These are phyloP conservation scores for Pachliopta kotzebuea DNA, from an alignment of 2,888 invertebrate genomes.

Conservation along the genomic window DNA sequence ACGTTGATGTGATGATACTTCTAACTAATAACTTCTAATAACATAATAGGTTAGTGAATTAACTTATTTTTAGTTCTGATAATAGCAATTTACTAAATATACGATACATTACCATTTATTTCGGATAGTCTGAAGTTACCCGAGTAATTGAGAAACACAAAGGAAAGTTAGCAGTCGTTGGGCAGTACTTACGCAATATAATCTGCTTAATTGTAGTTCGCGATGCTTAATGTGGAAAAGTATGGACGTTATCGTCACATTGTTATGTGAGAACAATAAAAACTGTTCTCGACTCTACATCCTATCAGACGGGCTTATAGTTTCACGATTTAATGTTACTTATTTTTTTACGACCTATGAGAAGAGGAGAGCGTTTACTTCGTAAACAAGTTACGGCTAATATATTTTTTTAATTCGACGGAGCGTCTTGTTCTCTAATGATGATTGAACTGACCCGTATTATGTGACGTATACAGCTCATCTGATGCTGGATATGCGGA, in stretches of 20 bases:
- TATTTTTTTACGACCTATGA: not conserved
- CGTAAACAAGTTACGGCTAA: not conserved
- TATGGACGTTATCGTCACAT: slow-evolving; percentile 14
- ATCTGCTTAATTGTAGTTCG: slow-evolving; percentile 20
- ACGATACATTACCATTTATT: not conserved
- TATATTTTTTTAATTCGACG: too few species aligned
- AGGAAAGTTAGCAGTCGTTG: slow-evolving; percentile 9
- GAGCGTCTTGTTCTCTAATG: too few species aligned
- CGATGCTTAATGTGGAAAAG: slow-evolving; percentile 22
- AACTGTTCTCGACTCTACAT: slow-evolving; percentile 1
- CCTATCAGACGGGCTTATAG: not conserved
- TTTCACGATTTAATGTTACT: not conserved
- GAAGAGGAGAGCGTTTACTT: not conserved
- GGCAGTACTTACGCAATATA: slow-evolving; percentile 18
- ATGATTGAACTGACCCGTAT: too few species aligned
- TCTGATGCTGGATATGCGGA: too few species aligned
- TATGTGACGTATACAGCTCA: too few species aligned
- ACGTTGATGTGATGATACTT: too few species aligned
- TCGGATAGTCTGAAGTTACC: not conserved
- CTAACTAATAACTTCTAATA: too few species aligned
- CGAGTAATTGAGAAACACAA: slow-evolving; percentile 12
- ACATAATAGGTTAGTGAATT: too few species aligned
- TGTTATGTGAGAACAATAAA: slow-evolving; percentile 9
- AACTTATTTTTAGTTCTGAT: not conserved
- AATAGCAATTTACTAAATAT: not conserved